Base-by-base conservation (phyloP, 2,113 vertebrate species). In the Forbesichthys agassizii region DNA sequence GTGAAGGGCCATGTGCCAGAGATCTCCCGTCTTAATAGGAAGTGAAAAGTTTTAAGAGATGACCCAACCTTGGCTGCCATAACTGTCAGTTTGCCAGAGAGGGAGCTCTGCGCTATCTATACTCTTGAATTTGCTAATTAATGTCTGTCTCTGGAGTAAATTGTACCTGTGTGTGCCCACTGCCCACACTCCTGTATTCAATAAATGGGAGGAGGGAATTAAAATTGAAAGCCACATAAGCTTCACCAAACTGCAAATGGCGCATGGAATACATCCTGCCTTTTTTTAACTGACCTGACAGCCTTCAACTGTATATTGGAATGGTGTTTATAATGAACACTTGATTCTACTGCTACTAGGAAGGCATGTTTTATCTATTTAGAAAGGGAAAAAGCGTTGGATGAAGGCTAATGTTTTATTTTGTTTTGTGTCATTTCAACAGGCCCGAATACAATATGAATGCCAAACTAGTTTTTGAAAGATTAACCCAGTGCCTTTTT, bases 121-220 rank as follows among this genome's bases (percentile, higher is more conserved):
- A 82, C 80, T 85, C 81, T 77, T 71, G 75, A 81, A 72, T 71
- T 81, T 71, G 83, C 82, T 91, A 92, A 93, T 93, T 93, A 92
- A 86, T 72, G 80, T 83, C 88, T 90, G 88, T 86, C 85, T 68
- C 61, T 64, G 81, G 85, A 88, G 86, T 86, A 86, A 89, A 88
- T 88, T 89, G 88, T 90, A 88, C 86, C 87, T 87, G 90, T 81
- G 64, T 87, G 77, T 71, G 66, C 81, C 18, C 16, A 18, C 55
- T 16, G 10, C 27, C 55, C 10, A 64, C 81, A 85, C 78, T 79
- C 65, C 78, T 83, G 81, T 90, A 88, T 85, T 87, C 88, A 77
- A 77, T 80, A 88, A 90, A 77, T 89, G 87, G 83, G 85, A 77
- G 89, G 78, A 12, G 33, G 27, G 18, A 86, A 89, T 91, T 89